Base-by-base conservation (phyloP, 2,888 invertebrate genomes). In the Meliscaeva auricollis region DNA sequence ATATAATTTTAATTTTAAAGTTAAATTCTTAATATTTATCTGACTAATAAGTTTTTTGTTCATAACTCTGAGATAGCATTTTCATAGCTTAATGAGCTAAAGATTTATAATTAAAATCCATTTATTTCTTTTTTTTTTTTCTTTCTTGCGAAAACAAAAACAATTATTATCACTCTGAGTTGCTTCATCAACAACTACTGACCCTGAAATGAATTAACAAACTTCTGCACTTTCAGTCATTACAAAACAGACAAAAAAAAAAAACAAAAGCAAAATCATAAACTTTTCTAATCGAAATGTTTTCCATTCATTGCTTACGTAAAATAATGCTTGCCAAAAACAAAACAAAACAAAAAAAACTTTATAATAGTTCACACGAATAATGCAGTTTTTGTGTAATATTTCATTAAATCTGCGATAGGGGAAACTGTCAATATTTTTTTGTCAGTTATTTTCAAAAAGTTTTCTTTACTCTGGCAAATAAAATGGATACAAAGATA, bases 401-500 rank as follows among this genome's bases (percentile, higher is more conserved):
- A 79, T 73, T 79, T 78, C 70, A 78, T 78, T 64, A 46, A 70
- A 78, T 54, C 44, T 62, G 62, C 56, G 62, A 69, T 64, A 75
- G 62, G 70, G 48, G 41, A 64, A 46, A 46, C 46, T 52, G 54
- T 38, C 62, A 64, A 32, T 15, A 62, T 77, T 75, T 75, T 70
- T 48, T 75, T 46, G 64, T 66, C 50, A 50, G 44, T 15, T 54
- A 20, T 35, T 38, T 70, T 20, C 32, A 54, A 30, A 32, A 52
- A 62, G 20, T 81, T 72, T 66, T 46, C 64, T 13, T 11, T 15
- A 56, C 56, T 22, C 20, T 35, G 1, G 22, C 64, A 66, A 50
- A 75, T 75, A 70, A 17, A 64, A 66, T 66, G 48, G 44, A 74
- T 70, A 64, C 75, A 81, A 2, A 26, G 26, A 26, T 26, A 26